phyloP scores from a whole-genome alignment of 2,888 invertebrate genomes.

The Carabus problematicus region DNA sequence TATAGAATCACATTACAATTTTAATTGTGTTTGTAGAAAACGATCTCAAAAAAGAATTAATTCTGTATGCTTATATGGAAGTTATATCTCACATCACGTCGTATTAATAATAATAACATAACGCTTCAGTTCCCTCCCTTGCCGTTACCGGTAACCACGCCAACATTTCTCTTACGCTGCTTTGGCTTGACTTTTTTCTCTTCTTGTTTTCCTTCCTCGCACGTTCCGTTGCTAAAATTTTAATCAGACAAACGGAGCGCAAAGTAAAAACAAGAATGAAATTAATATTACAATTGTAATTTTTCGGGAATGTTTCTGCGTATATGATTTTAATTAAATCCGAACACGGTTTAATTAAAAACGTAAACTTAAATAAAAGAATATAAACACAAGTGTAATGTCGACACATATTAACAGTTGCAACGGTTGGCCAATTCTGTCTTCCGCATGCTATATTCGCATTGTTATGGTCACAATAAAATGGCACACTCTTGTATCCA shows the following conservation, averaged over 20 bases:
- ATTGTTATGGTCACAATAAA: conserved; percentile 12
- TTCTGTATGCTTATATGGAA: too few species aligned
- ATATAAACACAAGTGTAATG: conserved; percentile 1
- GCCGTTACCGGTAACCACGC: neutral
- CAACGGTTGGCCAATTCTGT: conserved; percentile 5
- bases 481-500: conserved; percentile 8
- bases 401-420: conserved; percentile 19
- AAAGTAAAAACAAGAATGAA: conserved; percentile 14
- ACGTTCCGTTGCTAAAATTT: conserved; percentile 5
- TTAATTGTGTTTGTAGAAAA: too few species aligned
- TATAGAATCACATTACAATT: too few species aligned
- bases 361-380: conserved; percentile 38
- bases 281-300: conserved; percentile 20
- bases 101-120: too few species aligned
- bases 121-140: too few species aligned
- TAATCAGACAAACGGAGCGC: conserved; percentile 16
- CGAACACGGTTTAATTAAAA: conserved; percentile 38
- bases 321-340: conserved; percentile 34
- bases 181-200: conserved; percentile 2
- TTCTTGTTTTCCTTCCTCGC: neutral
- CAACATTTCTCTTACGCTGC: conserved; percentile 6
- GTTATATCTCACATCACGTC: too few species aligned
- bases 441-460: neutral
- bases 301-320: conserved; percentile 17
- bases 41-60: too few species aligned